Evolutionary conservation across 2,113 vertebrate species (phyloP).

Genomic region (Ctenodactylus gundi): DNA sequence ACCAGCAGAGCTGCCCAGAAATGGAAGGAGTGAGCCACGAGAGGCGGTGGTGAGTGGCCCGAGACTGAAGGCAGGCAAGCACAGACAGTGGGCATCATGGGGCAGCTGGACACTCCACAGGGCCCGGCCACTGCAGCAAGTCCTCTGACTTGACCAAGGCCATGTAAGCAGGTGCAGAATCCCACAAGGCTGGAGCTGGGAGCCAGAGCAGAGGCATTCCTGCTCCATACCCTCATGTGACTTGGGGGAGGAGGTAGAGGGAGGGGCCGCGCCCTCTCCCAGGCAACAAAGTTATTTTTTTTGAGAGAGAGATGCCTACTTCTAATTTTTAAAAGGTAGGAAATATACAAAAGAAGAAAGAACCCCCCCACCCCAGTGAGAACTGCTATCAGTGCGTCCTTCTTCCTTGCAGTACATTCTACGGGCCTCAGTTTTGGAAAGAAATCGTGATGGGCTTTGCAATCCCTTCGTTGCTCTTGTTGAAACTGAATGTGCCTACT

Average conservation of each 20-base stretch:
- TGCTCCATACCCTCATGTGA: not conserved
- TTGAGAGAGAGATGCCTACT: not conserved
- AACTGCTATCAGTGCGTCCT: not conserved
- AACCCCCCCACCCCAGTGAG: not conserved
- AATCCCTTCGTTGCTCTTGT: not conserved
- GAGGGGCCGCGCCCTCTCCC: not conserved
- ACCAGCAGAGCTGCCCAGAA: constrained; percentile 67
- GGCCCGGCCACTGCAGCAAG: not conserved
- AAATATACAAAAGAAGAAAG: not conserved
- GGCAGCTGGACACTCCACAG: not conserved
- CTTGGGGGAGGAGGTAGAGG: no score
- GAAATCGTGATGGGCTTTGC: not conserved
- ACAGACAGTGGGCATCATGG: not conserved
- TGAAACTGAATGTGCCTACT: not conserved
- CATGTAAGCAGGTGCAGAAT: not conserved
- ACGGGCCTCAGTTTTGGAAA: not conserved
- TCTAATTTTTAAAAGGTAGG: not conserved
- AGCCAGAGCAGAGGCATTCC: not conserved
- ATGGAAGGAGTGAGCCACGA: constrained; percentile 5
- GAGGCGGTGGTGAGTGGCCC: constrained; percentile 6
- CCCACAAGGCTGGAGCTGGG: not conserved
- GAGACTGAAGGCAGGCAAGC: not conserved
- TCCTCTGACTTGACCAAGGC: not conserved
- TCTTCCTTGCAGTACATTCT: not conserved
- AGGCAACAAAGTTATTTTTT: not conserved